Percentiles rank a stretch among this genome's conserved stretches.
Evolutionary conservation across 2,113 vertebrate species (phyloP).

Genomic region (Gymnorhina tibicen): DNA sequence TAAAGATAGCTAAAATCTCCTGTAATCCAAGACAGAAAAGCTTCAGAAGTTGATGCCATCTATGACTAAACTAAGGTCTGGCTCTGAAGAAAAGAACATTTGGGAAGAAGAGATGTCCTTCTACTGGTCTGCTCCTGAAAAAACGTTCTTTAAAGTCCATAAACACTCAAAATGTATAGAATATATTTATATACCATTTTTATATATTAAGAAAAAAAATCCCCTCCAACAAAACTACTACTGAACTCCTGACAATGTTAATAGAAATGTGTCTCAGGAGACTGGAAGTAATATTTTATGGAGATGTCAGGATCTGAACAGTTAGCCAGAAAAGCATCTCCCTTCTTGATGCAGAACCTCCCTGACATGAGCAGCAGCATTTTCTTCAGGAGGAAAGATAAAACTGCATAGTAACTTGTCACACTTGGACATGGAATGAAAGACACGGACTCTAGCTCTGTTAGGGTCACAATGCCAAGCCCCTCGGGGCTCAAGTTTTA

Average conservation of each 20-base stretch:
- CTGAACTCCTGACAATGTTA: not conserved
- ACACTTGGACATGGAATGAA: no score
- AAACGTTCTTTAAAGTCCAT: not conserved
- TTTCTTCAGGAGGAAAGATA: not conserved
- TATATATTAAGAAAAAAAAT: not conserved
- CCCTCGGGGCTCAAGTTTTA: no score
- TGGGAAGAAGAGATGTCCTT: not conserved
- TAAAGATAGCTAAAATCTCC: not conserved
- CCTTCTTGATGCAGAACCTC: not conserved
- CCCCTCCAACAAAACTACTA: not conserved
- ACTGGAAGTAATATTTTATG: not conserved
- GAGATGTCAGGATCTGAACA: not conserved
- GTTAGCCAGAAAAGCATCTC: not conserved
- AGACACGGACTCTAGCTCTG: no score
- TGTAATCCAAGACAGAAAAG: not conserved
- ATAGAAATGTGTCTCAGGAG: not conserved
- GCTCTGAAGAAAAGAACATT: not conserved
- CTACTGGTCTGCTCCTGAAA: not conserved
- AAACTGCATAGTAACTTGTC: no score
- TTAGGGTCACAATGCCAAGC: no score
- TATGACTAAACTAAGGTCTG: not conserved
- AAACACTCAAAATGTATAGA: not conserved
- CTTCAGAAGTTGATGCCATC: not conserved
- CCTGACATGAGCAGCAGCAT: not conserved
- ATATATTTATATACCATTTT: not conserved